Percentiles rank a stretch among this genome's conserved stretches.
phyloP scores from a whole-genome alignment of 2,797 vertebrate species.

The Rhynchotus rufescens region DNA sequence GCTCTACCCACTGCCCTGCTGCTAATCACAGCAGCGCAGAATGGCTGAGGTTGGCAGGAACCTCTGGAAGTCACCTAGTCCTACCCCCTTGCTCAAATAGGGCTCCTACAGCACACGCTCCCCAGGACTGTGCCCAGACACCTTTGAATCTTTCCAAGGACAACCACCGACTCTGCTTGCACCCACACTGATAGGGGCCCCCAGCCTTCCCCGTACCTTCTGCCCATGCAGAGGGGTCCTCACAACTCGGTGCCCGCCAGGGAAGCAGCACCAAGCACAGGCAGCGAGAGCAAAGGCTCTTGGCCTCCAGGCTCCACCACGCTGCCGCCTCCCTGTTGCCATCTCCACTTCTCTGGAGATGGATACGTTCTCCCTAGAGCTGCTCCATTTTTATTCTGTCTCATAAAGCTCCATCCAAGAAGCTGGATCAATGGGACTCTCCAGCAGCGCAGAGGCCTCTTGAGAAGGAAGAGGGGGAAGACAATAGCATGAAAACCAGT shows the following conservation, averaged over 20 bases:
- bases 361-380: conserved; percentile 8
- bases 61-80: not conserved
- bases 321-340: not conserved
- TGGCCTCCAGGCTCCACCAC: not conserved
- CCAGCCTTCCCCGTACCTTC: not conserved
- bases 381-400: not conserved
- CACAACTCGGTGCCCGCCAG: not conserved
- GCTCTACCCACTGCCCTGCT: accelerated
- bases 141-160: not conserved
- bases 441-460: conserved; percentile 1
- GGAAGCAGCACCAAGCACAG: not conserved
- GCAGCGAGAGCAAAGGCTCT: not conserved
- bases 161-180: not conserved
- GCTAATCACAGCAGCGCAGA: not conserved
- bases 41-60: not conserved
- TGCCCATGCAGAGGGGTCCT: not conserved
- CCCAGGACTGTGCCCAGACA: not conserved
- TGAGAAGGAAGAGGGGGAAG: not conserved
- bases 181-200: not conserved
- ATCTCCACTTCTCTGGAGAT: not conserved
- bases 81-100: not conserved
- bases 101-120: not conserved
- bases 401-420: conserved; percentile 23
- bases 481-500: conserved; percentile 8
- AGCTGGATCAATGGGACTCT: conserved; percentile 45